These are phyloP conservation scores for Chroicocephalus ridibundus DNA, from an alignment of 2,113 vertebrate genomes.

Conservation along the genomic window DNA sequence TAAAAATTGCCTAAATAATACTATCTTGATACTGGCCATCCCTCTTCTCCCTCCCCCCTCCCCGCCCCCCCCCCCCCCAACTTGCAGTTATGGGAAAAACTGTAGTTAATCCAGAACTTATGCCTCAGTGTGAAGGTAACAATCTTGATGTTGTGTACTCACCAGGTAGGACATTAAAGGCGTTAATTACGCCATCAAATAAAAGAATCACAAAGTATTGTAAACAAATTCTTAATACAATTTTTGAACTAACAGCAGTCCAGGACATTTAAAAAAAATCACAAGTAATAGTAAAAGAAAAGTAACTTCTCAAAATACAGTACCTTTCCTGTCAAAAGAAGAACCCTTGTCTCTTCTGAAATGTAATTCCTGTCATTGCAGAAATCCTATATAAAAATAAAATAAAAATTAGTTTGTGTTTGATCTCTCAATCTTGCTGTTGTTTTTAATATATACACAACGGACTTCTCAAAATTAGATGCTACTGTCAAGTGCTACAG, in stretches of 20 bases:
- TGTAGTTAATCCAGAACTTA: background rate
- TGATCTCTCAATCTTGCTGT: background rate
- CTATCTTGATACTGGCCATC: background rate
- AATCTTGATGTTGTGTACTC: background rate
- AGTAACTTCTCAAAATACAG: background rate
- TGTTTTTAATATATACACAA: background rate
- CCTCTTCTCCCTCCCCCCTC: background rate
- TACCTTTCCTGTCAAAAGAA: conserved; percentile 97
- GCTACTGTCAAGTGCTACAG: background rate
- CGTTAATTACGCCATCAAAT: background rate
- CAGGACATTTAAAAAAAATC: background rate
- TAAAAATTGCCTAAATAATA: background rate
- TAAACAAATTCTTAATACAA: background rate
- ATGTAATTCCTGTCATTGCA: conserved; percentile 95
- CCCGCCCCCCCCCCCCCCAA: background rate
- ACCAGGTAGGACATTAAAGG: background rate
- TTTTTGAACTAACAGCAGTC: background rate
- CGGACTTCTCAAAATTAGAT: background rate
- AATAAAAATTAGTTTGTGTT: background rate
- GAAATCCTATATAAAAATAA: conserved; percentile 81
- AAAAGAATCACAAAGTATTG: background rate
- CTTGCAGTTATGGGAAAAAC: background rate
- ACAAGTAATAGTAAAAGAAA: background rate
- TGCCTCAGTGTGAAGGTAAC: background rate
- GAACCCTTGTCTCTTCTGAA: conserved; percentile 87